Percentiles rank a stretch among this genome's conserved stretches.
Evolutionary conservation across 2,888 invertebrate genomes (phyloP).

Genomic region (Alitta virens): DNA sequence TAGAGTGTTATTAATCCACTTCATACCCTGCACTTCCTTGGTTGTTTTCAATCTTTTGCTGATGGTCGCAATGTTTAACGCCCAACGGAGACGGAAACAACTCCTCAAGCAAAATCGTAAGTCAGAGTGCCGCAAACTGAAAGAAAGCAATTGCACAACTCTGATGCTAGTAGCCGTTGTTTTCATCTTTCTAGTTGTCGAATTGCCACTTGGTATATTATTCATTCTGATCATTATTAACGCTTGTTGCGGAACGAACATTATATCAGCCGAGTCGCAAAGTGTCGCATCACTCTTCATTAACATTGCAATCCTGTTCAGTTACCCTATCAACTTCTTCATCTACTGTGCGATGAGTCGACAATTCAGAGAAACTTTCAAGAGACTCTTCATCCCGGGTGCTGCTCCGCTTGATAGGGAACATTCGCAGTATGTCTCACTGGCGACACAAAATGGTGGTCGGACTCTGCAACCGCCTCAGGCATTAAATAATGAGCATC

Average conservation of each 20-base stretch:
- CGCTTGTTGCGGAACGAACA: conserved; percentile 36
- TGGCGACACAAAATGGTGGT: conserved; percentile 48
- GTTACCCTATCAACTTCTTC: conserved; percentile 90
- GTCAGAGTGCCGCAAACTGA: conserved; percentile 50
- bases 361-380: conserved; percentile 93
- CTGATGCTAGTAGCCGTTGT: conserved; percentile 42
- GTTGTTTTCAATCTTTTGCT: conserved; percentile 85
- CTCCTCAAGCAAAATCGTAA: conserved; percentile 72
- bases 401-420: conserved; percentile 34
- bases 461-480: background rate
- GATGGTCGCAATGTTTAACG: conserved; percentile 80
- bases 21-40: conserved; percentile 83
- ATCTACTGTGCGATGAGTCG: conserved; percentile 95
- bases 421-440: conserved; percentile 47
- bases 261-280: conserved; percentile 29
- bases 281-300: conserved; percentile 63
- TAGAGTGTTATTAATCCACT: conserved; percentile 86
- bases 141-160: conserved; percentile 52
- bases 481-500: too few species aligned
- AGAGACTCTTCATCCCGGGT: conserved; percentile 59
- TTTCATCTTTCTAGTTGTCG: conserved; percentile 59
- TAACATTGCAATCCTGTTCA: conserved; percentile 86
- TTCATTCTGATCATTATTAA: conserved; percentile 73
- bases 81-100: conserved; percentile 75
- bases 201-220: conserved; percentile 57